phyloP scores from a whole-genome alignment of 2,113 vertebrate genomes.

The Hyaena hyaena region DNA sequence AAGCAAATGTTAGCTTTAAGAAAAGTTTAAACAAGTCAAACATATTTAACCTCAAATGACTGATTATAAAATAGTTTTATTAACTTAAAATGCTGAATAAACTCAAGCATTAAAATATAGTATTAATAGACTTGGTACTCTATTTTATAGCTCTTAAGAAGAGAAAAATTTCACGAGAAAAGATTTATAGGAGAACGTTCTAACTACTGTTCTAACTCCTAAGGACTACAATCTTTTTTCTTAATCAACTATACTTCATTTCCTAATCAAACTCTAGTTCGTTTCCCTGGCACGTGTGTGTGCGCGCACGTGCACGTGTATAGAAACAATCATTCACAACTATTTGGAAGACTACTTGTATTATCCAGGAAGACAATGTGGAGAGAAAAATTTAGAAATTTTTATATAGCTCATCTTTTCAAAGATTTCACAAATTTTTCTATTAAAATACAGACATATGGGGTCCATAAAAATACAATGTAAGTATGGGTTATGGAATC shows the following conservation, averaged over 20 bases:
- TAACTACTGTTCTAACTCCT: background rate
- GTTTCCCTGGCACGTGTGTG: background rate
- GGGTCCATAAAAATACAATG: background rate
- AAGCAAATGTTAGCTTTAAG: background rate
- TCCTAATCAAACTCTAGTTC: background rate
- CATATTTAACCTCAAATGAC: background rate
- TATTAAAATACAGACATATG: background rate
- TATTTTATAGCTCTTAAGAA: slow-evolving; percentile 11
- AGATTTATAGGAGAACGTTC: background rate
- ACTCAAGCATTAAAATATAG: slow-evolving; percentile 27
- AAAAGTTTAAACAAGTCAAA: slow-evolving; percentile 2
- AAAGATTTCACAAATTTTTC: slow-evolving; percentile 12
- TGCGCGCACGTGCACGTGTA: background rate
- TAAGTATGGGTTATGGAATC: background rate
- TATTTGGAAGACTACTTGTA: background rate
- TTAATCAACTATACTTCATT: background rate
- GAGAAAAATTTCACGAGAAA: background rate
- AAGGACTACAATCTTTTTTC: background rate
- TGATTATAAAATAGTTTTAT: background rate
- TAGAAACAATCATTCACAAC: background rate
- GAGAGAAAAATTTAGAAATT: background rate
- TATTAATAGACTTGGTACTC: background rate
- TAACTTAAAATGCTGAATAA: background rate
- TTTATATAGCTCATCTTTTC: background rate
- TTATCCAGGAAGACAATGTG: background rate